Evolutionary conservation across 2,113 vertebrate species (phyloP).

Genomic region (Pimephales promelas): DNA sequence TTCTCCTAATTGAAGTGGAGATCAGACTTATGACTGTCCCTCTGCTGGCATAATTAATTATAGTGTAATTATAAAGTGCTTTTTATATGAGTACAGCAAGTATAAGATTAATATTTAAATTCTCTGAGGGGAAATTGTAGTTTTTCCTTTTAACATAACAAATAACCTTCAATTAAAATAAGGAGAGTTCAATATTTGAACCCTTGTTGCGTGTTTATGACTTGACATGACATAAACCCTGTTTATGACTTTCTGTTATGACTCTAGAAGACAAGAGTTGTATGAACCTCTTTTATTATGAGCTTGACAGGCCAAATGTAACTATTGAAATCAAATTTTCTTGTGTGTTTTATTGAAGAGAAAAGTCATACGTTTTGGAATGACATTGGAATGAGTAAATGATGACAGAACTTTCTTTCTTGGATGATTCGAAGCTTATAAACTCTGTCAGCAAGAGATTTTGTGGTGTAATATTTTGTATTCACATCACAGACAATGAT

Average conservation of each 20-base stretch:
- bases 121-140: neutral
- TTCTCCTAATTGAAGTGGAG: slow-evolving; percentile 20
- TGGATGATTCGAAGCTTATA: neutral
- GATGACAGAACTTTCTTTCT: neutral
- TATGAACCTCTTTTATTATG: neutral
- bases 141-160: neutral
- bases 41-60: neutral
- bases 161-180: neutral
- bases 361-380: neutral
- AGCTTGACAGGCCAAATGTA: neutral
- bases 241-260: neutral
- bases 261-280: neutral
- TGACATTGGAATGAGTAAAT: neutral
- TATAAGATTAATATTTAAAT: neutral
- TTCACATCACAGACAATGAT: slow-evolving; percentile 1
- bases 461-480: neutral
- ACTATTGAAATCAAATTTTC: neutral
- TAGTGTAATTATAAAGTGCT: slow-evolving; percentile 10
- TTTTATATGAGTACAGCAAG: neutral
- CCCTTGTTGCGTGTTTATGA: neutral
- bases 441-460: slow-evolving; percentile 1
- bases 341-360: neutral
- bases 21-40: neutral
- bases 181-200: neutral
- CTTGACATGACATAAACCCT: too few relatives aligned